Conservation (phyloP, 1,140 invertebrate genomes). For the Diabrotica virgifera region DNA sequence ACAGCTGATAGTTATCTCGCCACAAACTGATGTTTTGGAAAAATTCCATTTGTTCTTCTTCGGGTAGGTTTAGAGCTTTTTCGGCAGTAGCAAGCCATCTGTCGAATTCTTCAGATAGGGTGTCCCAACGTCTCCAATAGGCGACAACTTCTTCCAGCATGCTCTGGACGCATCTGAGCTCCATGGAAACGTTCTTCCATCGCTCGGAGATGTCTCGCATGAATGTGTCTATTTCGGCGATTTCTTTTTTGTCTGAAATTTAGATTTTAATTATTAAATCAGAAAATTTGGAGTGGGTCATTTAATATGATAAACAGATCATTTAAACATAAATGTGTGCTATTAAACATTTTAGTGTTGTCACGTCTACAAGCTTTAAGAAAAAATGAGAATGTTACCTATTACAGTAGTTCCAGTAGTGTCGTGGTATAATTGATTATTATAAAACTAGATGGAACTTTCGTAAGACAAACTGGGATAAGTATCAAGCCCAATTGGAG, state of each 20-base stretch:
- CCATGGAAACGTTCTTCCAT: slow-evolving; percentile 87
- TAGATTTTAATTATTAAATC: neutral
- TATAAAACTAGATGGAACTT: no score
- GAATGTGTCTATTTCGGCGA: slow-evolving; percentile 75
- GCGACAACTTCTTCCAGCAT: slow-evolving; percentile 85
- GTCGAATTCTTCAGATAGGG: slow-evolving; percentile 69
- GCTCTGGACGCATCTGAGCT: slow-evolving; percentile 83
- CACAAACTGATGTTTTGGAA: slow-evolving; percentile 86
- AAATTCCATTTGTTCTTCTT: slow-evolving; percentile 85
- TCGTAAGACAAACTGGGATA: no score
- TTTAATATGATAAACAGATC: neutral
- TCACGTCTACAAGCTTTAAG: no score
- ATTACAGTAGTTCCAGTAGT: no score
- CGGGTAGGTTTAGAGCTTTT: slow-evolving; percentile 68
- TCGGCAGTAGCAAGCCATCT: slow-evolving; percentile 80
- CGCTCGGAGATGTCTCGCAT: slow-evolving; percentile 80
- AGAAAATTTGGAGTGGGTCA: neutral
- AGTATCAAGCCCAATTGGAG: no score
- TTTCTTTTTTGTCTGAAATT: slow-evolving; percentile 67
- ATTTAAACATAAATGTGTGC: neutral
- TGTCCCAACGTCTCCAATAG: slow-evolving; percentile 83
- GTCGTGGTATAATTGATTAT: no score
- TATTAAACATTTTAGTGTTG: slow-evolving; percentile 5
- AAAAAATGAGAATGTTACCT: no score
- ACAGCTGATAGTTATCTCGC: slow-evolving; percentile 80